Evolutionary conservation across 2,797 vertebrate genomes (phyloP).

Genomic region (Pygocentrus nattereri): DNA sequence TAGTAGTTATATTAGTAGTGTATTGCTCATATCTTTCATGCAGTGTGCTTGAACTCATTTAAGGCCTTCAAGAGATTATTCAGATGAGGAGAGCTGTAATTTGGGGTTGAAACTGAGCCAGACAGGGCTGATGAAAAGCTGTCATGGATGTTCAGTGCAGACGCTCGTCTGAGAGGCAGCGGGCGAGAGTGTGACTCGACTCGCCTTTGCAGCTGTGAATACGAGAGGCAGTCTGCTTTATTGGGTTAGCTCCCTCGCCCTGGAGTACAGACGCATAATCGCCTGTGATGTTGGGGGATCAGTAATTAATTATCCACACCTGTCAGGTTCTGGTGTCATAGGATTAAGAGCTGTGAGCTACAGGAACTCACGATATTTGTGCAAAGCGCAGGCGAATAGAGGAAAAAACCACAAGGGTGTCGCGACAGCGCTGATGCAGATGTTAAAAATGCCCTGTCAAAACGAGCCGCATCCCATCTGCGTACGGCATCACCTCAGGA

Average conservation of each 20-base stretch:
- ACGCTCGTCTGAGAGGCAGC: neutral
- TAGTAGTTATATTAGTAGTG: neutral
- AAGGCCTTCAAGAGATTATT: slow-evolving; percentile 13
- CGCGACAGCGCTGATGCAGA: neutral
- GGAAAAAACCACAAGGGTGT: neutral
- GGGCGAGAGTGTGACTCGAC: slow-evolving; percentile 15
- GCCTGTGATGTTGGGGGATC: slow-evolving; percentile 5
- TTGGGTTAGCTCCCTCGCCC: slow-evolving; percentile 28
- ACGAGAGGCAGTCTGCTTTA: slow-evolving; percentile 3
- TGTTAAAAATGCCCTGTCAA: slow-evolving; percentile 21
- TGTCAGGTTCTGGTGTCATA: slow-evolving; percentile 29
- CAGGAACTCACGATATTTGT: neutral
- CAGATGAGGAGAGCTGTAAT: slow-evolving; percentile 4
- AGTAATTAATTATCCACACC: slow-evolving; percentile 44
- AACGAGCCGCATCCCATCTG: neutral
- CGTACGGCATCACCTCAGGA: neutral
- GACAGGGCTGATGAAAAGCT: slow-evolving; percentile 33
- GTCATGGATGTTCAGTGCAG: slow-evolving; percentile 7
- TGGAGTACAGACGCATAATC: slow-evolving; percentile 23
- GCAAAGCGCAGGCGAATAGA: too few relatives aligned
- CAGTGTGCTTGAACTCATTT: neutral
- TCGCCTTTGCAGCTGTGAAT: slow-evolving; percentile 18
- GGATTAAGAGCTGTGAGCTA: slow-evolving; percentile 27
- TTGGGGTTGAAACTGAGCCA: slow-evolving; percentile 17
- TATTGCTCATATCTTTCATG: neutral